Evolutionary conservation across 2,797 vertebrate genomes (phyloP).

Genomic region (Ptychobarbus kaznakovi): DNA sequence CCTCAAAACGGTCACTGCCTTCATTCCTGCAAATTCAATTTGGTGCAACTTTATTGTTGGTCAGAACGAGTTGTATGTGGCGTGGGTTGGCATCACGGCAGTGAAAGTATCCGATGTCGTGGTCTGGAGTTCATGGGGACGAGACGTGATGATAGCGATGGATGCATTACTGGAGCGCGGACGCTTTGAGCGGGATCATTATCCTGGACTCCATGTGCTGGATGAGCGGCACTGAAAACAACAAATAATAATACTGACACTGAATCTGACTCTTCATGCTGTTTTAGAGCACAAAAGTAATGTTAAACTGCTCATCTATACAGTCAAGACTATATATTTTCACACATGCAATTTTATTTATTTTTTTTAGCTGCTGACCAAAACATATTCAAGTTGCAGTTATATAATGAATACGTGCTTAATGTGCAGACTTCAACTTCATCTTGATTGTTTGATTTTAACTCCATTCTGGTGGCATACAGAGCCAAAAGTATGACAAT

Average conservation of each 20-base stretch:
- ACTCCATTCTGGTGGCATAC: too few relatives aligned
- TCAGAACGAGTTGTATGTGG: slow-evolving; percentile 35
- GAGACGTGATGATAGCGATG: background rate
- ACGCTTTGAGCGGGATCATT: slow-evolving; percentile 96
- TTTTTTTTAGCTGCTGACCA: too few relatives aligned
- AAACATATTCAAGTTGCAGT: too few relatives aligned
- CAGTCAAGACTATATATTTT: too few relatives aligned
- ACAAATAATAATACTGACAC: background rate
- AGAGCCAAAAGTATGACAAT: too few relatives aligned
- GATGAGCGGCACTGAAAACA: slow-evolving; percentile 91
- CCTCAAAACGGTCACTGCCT: background rate
- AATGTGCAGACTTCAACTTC: too few relatives aligned
- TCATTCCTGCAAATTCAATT: slow-evolving; percentile 27
- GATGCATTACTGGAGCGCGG: slow-evolving; percentile 87
- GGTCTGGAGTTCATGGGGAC: slow-evolving; percentile 29
- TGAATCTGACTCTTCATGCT: background rate
- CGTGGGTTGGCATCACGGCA: slow-evolving; percentile 56
- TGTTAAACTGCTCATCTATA: background rate
- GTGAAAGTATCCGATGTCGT: slow-evolving; percentile 33
- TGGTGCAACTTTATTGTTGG: slow-evolving; percentile 26
- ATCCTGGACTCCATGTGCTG: slow-evolving; percentile 99
- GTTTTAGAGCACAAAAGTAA: background rate
- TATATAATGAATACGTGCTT: too few relatives aligned
- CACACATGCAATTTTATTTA: too few relatives aligned
- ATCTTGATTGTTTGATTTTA: too few relatives aligned